Percentiles rank a stretch among this genome's conserved stretches.
Evolutionary conservation across 2,888 invertebrate genomes (phyloP).

Genomic region (Agonopterix alstromeriana): DNA sequence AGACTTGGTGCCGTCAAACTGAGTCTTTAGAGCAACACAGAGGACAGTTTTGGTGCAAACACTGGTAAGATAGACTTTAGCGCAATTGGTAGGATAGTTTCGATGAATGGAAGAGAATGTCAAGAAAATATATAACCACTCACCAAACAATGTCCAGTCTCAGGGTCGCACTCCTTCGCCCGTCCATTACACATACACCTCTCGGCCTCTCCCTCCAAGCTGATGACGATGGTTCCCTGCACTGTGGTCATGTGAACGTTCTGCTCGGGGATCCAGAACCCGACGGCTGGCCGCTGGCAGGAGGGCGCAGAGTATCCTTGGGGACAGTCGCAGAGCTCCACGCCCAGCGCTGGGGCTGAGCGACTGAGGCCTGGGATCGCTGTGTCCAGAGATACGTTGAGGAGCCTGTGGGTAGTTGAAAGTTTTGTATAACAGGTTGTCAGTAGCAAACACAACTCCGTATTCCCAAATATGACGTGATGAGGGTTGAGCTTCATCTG

Average conservation of each 20-base stretch:
- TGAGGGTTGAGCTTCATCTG: no score
- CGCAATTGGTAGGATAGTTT: no score
- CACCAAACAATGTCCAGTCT: conserved; percentile 91
- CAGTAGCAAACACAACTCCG: not conserved
- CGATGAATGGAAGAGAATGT: no score
- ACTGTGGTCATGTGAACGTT: conserved; percentile 50
- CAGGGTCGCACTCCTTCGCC: conserved; percentile 85
- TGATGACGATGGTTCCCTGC: conserved; percentile 85
- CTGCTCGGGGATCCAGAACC: conserved; percentile 84
- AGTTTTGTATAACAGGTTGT: not conserved
- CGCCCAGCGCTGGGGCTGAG: conserved; percentile 84
- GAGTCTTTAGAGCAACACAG: no score
- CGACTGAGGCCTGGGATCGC: conserved; percentile 82
- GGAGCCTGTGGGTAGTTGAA: conserved; percentile 47
- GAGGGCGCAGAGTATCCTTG: conserved; percentile 88
- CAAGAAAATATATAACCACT: conserved; percentile 25
- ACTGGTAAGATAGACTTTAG: no score
- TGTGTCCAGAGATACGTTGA: conserved; percentile 89
- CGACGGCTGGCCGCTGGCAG: conserved; percentile 91
- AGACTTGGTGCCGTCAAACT: no score
- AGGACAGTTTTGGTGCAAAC: no score
- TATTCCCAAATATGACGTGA: no score
- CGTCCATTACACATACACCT: conserved; percentile 90
- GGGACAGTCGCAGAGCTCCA: conserved; percentile 92
- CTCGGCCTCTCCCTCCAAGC: conserved; percentile 86